phyloP scores from a whole-genome alignment of 2,888 invertebrate genomes.

The Tyria jacobaeae region DNA sequence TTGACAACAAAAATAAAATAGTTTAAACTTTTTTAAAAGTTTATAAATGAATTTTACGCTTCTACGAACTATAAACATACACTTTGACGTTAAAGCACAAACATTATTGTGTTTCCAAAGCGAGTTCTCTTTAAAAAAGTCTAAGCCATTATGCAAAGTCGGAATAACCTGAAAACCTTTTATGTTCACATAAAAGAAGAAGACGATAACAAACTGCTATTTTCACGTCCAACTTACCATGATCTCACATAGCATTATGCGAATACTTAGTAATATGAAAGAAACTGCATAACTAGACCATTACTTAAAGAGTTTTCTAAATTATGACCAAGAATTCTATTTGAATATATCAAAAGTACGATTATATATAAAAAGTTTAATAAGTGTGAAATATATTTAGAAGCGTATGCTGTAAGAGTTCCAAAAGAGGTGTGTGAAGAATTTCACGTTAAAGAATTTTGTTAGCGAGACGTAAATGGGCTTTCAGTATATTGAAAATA shows the following conservation, averaged over 20 bases:
- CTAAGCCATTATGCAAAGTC: constrained; percentile 29
- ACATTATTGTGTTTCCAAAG: constrained; percentile 13
- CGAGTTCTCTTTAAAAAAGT: constrained; percentile 25
- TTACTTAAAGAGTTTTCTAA: constrained; percentile 53
- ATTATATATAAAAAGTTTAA: constrained; percentile 41
- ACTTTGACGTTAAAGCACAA: background rate
- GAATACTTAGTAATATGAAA: constrained; percentile 47
- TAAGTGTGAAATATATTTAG: constrained; percentile 40
- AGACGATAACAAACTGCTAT: constrained; percentile 31
- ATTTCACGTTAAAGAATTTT: constrained; percentile 8
- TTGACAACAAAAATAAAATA: too few relatives aligned
- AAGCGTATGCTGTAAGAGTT: constrained; percentile 34
- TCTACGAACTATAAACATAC: background rate
- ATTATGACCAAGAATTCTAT: constrained; percentile 61
- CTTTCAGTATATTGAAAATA: constrained; percentile 6
- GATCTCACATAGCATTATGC: constrained; percentile 46
- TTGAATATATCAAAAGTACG: constrained; percentile 62
- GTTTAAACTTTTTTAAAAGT: too few relatives aligned
- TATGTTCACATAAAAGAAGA: constrained; percentile 25
- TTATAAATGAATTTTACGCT: background rate
- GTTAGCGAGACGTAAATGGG: background rate
- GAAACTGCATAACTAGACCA: constrained; percentile 47
- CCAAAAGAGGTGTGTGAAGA: constrained; percentile 6
- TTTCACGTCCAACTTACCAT: constrained; percentile 26
- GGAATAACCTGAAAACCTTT: constrained; percentile 30